These are phyloP conservation scores for Sitta europaea DNA, from an alignment of 2,113 vertebrate species.

Conservation along the genomic window DNA sequence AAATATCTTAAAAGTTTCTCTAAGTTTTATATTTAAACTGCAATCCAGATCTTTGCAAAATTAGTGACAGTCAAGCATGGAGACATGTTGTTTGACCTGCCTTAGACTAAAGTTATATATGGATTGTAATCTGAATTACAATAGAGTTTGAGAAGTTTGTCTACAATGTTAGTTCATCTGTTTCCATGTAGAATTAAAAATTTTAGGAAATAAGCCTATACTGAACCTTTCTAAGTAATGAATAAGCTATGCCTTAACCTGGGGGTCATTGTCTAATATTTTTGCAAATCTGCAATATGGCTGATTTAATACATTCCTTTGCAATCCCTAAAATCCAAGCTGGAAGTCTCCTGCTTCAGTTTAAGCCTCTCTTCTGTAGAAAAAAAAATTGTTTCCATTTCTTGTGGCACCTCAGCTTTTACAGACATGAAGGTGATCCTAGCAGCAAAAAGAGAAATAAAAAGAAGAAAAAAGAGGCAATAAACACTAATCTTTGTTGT, in stretches of 20 bases:
- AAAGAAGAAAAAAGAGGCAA: background rate
- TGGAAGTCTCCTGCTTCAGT: background rate
- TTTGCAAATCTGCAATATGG: background rate
- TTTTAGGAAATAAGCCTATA: background rate
- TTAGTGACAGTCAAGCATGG: background rate
- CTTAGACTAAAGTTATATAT: background rate
- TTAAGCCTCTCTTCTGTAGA: background rate
- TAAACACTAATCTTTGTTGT: background rate
- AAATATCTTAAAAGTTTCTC: background rate
- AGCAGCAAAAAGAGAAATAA: background rate
- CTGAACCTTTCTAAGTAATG: background rate
- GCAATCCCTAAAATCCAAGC: background rate
- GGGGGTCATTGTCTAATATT: background rate
- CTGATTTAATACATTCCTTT: background rate
- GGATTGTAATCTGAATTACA: background rate
- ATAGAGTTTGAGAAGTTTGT: background rate
- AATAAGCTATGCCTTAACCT: background rate
- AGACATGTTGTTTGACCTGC: background rate
- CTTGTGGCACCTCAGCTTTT: background rate
- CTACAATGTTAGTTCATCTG: background rate
- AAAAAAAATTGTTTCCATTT: background rate
- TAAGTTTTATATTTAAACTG: background rate
- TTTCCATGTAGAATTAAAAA: background rate
- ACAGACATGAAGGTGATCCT: background rate
- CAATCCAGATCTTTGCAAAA: background rate